Evolutionary conservation across 2,113 vertebrate genomes (phyloP).

Genomic region (Misgurnus mizolepis): DNA sequence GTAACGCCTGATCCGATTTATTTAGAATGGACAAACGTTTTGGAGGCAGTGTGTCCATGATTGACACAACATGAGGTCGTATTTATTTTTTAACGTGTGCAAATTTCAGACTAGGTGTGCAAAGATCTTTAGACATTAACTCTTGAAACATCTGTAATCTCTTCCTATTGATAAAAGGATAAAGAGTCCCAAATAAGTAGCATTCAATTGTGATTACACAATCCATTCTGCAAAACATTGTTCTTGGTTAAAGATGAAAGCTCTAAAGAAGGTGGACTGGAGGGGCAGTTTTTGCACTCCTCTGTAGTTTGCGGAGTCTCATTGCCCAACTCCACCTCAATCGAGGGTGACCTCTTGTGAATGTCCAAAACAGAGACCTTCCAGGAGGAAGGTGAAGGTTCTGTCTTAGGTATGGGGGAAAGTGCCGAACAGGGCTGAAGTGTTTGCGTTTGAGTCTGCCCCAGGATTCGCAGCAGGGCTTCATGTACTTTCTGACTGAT

Average conservation of each 20-base stretch:
- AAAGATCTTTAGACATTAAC: neutral
- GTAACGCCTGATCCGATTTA: no score
- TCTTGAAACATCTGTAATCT: conserved; percentile 2
- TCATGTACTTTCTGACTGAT: conserved; percentile 51
- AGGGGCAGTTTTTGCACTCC: neutral
- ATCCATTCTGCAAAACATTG: conserved; percentile 42
- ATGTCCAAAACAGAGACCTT: conserved; percentile 50
- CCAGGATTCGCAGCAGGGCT: conserved; percentile 48
- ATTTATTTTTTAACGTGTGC: no score
- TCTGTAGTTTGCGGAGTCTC: conserved; percentile 3
- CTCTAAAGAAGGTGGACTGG: conserved; percentile 43
- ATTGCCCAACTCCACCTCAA: neutral
- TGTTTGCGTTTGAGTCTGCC: conserved; percentile 40
- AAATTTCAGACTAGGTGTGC: no score
- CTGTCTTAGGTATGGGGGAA: conserved; percentile 29
- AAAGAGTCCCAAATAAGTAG: neutral
- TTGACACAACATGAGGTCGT: no score
- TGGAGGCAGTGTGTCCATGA: no score
- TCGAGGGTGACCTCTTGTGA: conserved; percentile 39
- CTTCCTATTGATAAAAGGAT: neutral
- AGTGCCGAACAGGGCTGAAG: conserved; percentile 28
- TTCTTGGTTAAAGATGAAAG: conserved; percentile 40
- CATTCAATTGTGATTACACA: conserved; percentile 47
- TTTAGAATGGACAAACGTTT: no score
- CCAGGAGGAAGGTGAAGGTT: conserved; percentile 49